Conservation (phyloP, 2,113 vertebrate species). For the Esox niger region DNA sequence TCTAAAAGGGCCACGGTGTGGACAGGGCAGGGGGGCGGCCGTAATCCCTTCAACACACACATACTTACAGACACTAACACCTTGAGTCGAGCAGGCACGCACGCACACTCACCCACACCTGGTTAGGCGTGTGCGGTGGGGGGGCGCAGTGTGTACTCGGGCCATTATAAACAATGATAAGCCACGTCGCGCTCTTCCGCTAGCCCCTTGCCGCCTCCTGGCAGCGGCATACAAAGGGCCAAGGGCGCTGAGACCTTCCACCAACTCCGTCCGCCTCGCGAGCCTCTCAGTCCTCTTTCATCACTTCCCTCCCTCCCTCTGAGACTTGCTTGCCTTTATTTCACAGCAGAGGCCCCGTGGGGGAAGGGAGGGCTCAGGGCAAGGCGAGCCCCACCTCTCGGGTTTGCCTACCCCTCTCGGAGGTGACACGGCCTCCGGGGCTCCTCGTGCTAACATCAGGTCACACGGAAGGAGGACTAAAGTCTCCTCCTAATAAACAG, state of each 20-base stretch:
- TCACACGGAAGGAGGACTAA: too few relatives aligned
- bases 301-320: conserved; percentile 3
- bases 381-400: too few relatives aligned
- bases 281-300: conserved; percentile 41
- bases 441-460: too few relatives aligned
- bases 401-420: too few relatives aligned
- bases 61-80: too few relatives aligned
- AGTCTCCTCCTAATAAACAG: too few relatives aligned
- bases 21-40: neutral
- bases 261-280: conserved; percentile 10
- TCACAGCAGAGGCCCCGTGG: conserved; percentile 19
- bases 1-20: neutral
- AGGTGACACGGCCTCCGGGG: too few relatives aligned
- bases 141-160: neutral
- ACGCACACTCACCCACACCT: too few relatives aligned
- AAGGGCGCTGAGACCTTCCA: conserved; percentile 49
- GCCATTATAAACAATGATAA: conserved; percentile 17
- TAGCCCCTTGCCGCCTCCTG: conserved; percentile 15
- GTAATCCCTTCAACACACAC: neutral
- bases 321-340: conserved; percentile 33
- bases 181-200: neutral
- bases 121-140: neutral
- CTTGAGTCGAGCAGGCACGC: too few relatives aligned
- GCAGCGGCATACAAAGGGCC: conserved; percentile 15
- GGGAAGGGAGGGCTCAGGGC: neutral